Percentiles rank a stretch among this genome's conserved stretches.
Conservation (phyloP, 2,888 invertebrate genomes). For the Athrips mouffetella region DNA sequence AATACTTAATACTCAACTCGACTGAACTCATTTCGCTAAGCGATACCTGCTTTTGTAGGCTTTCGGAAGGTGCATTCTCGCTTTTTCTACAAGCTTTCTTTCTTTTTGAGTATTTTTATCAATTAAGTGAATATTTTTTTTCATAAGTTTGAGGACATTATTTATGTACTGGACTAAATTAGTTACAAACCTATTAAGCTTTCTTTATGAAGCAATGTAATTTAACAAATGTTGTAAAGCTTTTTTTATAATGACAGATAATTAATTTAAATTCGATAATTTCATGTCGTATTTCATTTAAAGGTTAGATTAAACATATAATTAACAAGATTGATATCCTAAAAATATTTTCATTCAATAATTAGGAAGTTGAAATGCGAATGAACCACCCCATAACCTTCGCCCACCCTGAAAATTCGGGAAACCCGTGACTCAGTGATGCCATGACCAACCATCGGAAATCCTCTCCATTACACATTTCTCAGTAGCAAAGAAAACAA, state of each 20-base stretch:
- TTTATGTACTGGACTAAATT: too few relatives aligned
- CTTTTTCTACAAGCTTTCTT: constrained; percentile 15
- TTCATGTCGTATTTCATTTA: too few relatives aligned
- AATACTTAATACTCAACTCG: too few relatives aligned
- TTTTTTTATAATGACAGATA: too few relatives aligned
- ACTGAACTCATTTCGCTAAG: constrained; percentile 41
- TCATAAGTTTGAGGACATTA: too few relatives aligned
- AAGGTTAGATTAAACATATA: too few relatives aligned
- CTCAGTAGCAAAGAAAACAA: neutral
- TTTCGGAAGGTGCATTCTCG: constrained; percentile 49
- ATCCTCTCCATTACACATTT: constrained; percentile 41
- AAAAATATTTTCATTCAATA: neutral
- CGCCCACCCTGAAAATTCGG: constrained; percentile 55
- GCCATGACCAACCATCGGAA: constrained; percentile 58
- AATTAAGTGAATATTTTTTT: too few relatives aligned
- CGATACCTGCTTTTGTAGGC: constrained; percentile 57
- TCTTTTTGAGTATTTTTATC: too few relatives aligned
- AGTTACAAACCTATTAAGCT: too few relatives aligned
- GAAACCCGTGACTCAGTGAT: constrained; percentile 68
- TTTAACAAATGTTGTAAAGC: too few relatives aligned
- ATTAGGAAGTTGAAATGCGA: constrained; percentile 1
- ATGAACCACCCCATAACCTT: constrained; percentile 4
- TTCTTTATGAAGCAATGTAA: too few relatives aligned
- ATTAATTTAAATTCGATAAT: too few relatives aligned
- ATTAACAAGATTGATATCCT: neutral